These are phyloP conservation scores for Melierax canorus DNA, from an alignment of 2,113 vertebrate species.

Conservation along the genomic window DNA sequence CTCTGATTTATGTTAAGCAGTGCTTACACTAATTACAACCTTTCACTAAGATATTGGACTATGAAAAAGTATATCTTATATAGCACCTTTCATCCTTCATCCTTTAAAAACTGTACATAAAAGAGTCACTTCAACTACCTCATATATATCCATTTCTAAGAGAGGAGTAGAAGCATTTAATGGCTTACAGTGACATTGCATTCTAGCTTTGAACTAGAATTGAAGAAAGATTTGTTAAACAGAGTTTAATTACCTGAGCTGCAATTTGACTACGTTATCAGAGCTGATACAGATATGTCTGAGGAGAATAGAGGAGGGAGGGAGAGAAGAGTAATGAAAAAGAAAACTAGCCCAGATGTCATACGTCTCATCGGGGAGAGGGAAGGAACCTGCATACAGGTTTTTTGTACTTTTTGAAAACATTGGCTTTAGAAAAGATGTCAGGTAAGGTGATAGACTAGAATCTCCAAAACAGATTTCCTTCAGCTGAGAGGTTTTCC, in stretches of 20 bases:
- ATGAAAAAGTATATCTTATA: slow-evolving; percentile 12
- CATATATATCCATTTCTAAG: background rate
- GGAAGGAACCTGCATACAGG: background rate
- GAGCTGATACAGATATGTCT: background rate
- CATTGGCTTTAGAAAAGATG: background rate
- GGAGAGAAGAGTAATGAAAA: background rate
- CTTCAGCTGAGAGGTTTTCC: background rate
- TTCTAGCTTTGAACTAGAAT: background rate
- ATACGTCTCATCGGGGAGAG: accelerated
- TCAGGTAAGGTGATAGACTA: background rate
- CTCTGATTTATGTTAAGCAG: slow-evolving; percentile 60
- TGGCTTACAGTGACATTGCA: background rate
- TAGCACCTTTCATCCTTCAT: background rate
- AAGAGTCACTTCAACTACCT: background rate
- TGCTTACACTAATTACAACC: slow-evolving; percentile 57
- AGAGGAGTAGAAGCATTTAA: background rate
- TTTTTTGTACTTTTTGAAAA: background rate
- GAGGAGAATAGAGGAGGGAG: background rate
- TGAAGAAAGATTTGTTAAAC: background rate
- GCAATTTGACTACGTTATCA: background rate
- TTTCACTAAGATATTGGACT: slow-evolving; percentile 26
- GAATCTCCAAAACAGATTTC: background rate
- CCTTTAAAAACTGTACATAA: background rate
- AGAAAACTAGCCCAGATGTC: background rate
- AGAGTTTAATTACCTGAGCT: background rate